A percentile compares a stretch with the other conserved stretches of the same genome.
These are phyloP conservation scores for Coregonus clupeaformis DNA, from an alignment of 2,113 vertebrate species.

Conservation along the genomic window DNA sequence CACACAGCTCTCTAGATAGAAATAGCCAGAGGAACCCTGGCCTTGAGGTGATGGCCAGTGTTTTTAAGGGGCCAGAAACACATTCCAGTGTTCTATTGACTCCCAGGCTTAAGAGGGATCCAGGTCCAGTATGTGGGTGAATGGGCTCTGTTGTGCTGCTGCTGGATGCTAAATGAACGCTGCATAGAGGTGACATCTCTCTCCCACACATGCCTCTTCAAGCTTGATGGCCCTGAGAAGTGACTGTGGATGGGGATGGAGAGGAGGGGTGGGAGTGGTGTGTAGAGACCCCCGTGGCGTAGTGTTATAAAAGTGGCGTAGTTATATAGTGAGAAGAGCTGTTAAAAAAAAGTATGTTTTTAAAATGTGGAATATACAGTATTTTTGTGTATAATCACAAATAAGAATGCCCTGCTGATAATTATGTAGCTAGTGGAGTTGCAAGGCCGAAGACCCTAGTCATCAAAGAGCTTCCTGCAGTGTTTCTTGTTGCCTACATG, in stretches of 20 bases:
- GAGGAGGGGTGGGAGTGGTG: not conserved
- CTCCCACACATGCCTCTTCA: constrained; percentile 8
- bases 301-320: not conserved
- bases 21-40: constrained; percentile 30
- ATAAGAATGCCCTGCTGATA: not conserved
- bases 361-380: not conserved
- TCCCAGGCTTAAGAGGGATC: constrained; percentile 8
- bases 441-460: not conserved
- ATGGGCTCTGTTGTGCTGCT: not conserved
- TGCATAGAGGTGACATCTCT: constrained; percentile 6
- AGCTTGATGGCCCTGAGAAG: not conserved
- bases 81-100: not conserved
- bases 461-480: not conserved
- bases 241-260: not conserved
- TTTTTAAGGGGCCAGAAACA: not conserved
- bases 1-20: constrained; percentile 19
- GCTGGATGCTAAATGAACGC: not conserved
- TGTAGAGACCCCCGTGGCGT: not conserved
- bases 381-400: not conserved
- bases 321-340: not conserved
- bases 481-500: not conserved
- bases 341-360: not conserved
- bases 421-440: not conserved
- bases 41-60: constrained; percentile 19
- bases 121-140: not conserved